These are phyloP conservation scores for Sepioteuthis lessoniana DNA, from an alignment of 2,888 invertebrate species.

Conservation along the genomic window DNA sequence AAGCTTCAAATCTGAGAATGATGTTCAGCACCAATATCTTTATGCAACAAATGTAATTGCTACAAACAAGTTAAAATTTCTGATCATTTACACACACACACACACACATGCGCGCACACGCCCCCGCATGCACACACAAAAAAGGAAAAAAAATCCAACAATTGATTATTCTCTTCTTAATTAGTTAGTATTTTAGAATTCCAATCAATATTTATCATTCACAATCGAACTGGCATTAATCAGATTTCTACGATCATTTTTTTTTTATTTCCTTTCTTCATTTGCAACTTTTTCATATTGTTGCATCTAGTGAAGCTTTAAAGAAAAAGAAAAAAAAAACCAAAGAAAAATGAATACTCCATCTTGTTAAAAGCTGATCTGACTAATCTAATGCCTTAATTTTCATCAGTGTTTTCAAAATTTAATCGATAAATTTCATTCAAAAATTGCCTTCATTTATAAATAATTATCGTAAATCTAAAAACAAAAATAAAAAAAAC, in stretches of 20 bases:
- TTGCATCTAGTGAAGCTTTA: background rate
- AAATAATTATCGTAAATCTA: background rate
- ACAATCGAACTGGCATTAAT: background rate
- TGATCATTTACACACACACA: too few relatives aligned
- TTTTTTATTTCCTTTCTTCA: background rate
- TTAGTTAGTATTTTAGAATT: background rate
- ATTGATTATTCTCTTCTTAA: slow-evolving; percentile 18
- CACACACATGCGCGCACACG: too few relatives aligned
- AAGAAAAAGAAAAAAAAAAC: background rate
- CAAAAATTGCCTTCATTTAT: slow-evolving; percentile 17
- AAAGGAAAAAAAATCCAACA: background rate
- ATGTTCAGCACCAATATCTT: background rate
- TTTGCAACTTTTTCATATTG: background rate
- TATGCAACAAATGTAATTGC: background rate
- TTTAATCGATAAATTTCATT: background rate
- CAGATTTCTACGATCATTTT: background rate
- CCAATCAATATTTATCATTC: background rate
- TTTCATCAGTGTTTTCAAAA: background rate
- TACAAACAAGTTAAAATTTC: background rate
- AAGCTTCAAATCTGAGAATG: background rate
- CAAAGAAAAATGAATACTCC: background rate
- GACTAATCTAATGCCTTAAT: background rate
- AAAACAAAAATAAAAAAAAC: background rate
- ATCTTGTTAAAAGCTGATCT: background rate
- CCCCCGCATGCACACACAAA: too few relatives aligned